Evolutionary conservation across 2,113 vertebrate species (phyloP), one percentile per base, ranked within the genome.

Genomic region (Gymnocephalus cernua): DNA sequence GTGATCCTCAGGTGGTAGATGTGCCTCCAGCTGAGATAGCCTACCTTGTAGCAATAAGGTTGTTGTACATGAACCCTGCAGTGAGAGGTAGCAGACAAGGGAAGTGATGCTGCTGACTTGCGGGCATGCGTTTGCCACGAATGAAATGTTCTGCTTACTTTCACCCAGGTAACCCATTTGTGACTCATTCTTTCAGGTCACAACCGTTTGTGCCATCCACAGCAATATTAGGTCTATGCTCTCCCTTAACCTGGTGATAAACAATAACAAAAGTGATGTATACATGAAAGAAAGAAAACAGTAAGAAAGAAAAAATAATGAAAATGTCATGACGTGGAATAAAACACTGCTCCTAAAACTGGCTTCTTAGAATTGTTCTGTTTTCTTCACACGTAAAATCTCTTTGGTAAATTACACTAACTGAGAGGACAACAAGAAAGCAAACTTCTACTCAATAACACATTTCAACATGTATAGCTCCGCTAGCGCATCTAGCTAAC

Each of bases 151-250:
- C 94, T 95, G 92, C 93, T 94, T 75, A 95, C 71, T 85, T 95
- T 91, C 79, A 95, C 89, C 93, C 93, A 97, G 15, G 90, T 48
- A 91, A 93, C 86, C 82, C 96, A 96, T 91, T 92, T 93, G 91
- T 96, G 74, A 92, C 93, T 95, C 97, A 98, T 97, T 91, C 93
- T 95, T 95, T 94, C 90, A 83, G 86, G 88, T 91, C 68, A 44
- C 48, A 72, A 61, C 48, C 14, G 21, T 69, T 68, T 53, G 78
- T 74, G 27, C 67, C 80, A 84, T 90, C 81, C 83, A 86, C 51
- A 35, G 47, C 63, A 83, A 79, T 25, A 54, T 64, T 48, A 61
- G 58, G 23, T 71, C 38, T 77, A 41, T 27, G 32, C 41, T 59
- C 19, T 80, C 41, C 48, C 69, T 68, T 50, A 79, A 83, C 77